These are phyloP conservation scores for Eulemur mongoz DNA, from an alignment of 2,797 vertebrate genomes.

Conservation along the genomic window DNA sequence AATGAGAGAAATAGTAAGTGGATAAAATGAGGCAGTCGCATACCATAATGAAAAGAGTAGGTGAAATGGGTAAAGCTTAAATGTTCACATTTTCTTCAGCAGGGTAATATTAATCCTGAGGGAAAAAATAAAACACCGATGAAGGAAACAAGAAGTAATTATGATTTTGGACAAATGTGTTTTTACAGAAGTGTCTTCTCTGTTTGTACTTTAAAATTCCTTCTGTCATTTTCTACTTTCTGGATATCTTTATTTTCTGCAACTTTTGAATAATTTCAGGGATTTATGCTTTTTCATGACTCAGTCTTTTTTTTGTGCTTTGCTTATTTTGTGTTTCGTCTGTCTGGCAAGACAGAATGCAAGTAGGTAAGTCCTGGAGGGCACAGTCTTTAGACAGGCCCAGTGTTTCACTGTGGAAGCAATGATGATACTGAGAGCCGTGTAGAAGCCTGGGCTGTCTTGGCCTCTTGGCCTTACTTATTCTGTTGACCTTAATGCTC, in stretches of 20 bases:
- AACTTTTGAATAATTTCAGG: not conserved
- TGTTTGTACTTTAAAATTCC: not conserved
- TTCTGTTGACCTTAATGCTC: not conserved
- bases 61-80: not conserved
- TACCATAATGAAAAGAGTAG: not conserved
- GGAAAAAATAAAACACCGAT: rapidly evolving
- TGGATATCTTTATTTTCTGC: not conserved
- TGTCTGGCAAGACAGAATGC: not conserved
- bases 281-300: not conserved
- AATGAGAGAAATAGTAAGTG: not conserved
- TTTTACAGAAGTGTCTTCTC: not conserved
- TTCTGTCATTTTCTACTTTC: not conserved
- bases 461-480: not conserved
- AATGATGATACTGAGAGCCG: too few species aligned
- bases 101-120: not conserved
- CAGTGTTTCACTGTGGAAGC: not conserved
- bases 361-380: not conserved
- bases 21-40: not conserved
- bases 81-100: not conserved
- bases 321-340: not conserved
- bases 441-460: not conserved
- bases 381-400: too few species aligned
- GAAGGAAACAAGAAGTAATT: not conserved
- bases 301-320: not conserved
- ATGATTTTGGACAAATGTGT: not conserved